Evolutionary conservation across 2,888 invertebrate species (phyloP), one percentile per base, ranked within the genome.

Genomic region (Phalera bucephala): DNA sequence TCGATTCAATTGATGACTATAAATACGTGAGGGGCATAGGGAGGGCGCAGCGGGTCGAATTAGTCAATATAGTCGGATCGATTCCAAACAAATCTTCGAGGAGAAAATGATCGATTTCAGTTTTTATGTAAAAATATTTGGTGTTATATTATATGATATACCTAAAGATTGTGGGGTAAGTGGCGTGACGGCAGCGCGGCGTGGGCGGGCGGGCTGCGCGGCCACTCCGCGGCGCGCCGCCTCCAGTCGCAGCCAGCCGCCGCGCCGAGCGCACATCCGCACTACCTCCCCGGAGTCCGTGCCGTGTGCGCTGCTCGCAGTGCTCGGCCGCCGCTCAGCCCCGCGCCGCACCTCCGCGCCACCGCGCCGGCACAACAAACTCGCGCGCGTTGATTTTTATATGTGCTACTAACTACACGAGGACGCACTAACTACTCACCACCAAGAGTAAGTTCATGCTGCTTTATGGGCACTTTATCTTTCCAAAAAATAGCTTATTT

Each of bases 101-200:
- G 51, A 48, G 58, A 53, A 47, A 55, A 54, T 56, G 31, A 46
- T 45, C 48, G 45, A 51, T 56, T 53, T 31, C 45, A 57, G 55
- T 53, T 58, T 54, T 52, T 45, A 57, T 62, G 43, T 44, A 43
- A 51, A 51, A 55, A 64, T 11, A 64, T 70, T 70, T 52, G 63
- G 71, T 71, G 73, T 71, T 72, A 77, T 74, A 75, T 75, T 73
- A 68, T 72, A 71, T 69, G 65, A 66, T 75, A 67, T 76, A n/a
- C n/a, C n/a, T n/a, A 77, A 80, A 79, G 76, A 80, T 78, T 76
- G 79, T 75, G 69, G 79, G 80, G 79, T 80, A 77, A 80, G 75
- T 78, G 76, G 72, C 70, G 77, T 78, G 80, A 78, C 65, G 58
- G 64, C 65, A 55, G 45, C 61, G 58, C 60, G 61, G 59, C 70